These are phyloP conservation scores for Eristalis tenax DNA, from an alignment of 2,888 invertebrate species.

Conservation along the genomic window DNA sequence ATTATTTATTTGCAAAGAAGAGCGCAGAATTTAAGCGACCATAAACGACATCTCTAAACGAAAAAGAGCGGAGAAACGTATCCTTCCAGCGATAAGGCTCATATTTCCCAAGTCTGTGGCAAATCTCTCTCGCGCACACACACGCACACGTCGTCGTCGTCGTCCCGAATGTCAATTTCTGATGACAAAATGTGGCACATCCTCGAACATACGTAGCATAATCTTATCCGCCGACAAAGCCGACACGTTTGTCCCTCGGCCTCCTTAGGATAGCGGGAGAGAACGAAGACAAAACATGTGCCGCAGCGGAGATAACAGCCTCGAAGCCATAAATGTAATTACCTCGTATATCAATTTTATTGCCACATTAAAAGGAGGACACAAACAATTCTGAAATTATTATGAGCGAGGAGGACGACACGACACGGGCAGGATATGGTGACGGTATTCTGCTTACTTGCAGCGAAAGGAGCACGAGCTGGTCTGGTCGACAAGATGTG, in stretches of 20 bases:
- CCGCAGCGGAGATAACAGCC: slow-evolving; percentile 35
- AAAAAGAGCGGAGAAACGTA: background rate
- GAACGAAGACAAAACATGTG: slow-evolving; percentile 19
- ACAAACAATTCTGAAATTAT: slow-evolving; percentile 52
- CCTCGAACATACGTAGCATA: background rate
- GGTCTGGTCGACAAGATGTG: background rate
- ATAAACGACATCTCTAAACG: slow-evolving; percentile 28
- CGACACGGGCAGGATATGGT: background rate
- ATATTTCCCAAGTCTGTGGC: slow-evolving; percentile 33
- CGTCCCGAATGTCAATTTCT: slow-evolving; percentile 33
- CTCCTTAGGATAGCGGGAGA: background rate
- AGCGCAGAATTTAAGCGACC: slow-evolving; percentile 22
- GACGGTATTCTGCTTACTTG: background rate
- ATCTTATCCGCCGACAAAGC: slow-evolving; percentile 17
- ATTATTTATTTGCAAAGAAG: slow-evolving; percentile 24
- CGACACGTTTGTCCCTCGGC: slow-evolving; percentile 12
- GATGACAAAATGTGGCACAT: slow-evolving; percentile 38
- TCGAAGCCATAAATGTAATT: slow-evolving; percentile 58
- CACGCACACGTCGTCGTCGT: background rate
- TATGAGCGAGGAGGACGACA: slow-evolving; percentile 8
- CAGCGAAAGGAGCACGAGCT: background rate
- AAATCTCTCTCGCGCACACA: background rate
- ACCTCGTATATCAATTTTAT: slow-evolving; percentile 68
- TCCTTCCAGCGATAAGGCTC: slow-evolving; percentile 23
- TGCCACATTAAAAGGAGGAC: slow-evolving; percentile 53